Base-by-base conservation (phyloP, 2,113 vertebrate genomes). In the Poeciliopsis occidentalis region DNA sequence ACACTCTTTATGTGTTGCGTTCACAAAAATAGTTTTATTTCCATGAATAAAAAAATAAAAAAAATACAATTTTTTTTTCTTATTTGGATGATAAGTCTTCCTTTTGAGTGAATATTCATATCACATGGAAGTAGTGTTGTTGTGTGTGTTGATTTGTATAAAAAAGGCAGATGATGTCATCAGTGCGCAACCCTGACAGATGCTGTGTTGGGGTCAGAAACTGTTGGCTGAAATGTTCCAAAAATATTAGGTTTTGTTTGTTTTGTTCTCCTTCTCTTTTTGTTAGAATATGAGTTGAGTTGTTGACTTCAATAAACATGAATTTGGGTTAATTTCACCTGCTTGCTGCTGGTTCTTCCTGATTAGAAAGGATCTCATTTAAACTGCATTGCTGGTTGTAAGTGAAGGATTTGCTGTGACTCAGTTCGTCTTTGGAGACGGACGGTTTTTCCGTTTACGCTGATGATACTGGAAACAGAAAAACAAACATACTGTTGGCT, bases 261-360 rank as follows among this genome's bases (percentile, higher is more conserved):
- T 54, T 65, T 19, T 62, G 39, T 57, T 39, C 66, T 31, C 47
- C 37, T 60, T 30, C 63, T 63, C 68, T 75, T 37, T 69, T 88
- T 80, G 81, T 85, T 87, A 84, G 78, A 85, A 88, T 87, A 87
- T 81, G 75, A 84, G 80, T 93, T 93, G 61, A 89, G 91, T 93
- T 94, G 89, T 92, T 92, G 91, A 94, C 90, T 91, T 92, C 89
- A 94, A 94, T 94, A 94, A 95, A 94, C 89, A 92, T 90, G 87
- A 90, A 92, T 94, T 94, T 94, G 93, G 88, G 90, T 92, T 94
- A 83, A 91, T 91, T 87, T 90, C 64, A 83, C 64, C 37, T 47
- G 60, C 47, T 78, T 73, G 37, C 82, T 1, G 15, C 60, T 64
- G 32, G 2, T 87, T 75, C 12, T 76, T 76, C 32, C 32, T 60